These are phyloP conservation scores for Simalia tracyae DNA, from an alignment of 2,797 vertebrate genomes.

Conservation along the genomic window DNA sequence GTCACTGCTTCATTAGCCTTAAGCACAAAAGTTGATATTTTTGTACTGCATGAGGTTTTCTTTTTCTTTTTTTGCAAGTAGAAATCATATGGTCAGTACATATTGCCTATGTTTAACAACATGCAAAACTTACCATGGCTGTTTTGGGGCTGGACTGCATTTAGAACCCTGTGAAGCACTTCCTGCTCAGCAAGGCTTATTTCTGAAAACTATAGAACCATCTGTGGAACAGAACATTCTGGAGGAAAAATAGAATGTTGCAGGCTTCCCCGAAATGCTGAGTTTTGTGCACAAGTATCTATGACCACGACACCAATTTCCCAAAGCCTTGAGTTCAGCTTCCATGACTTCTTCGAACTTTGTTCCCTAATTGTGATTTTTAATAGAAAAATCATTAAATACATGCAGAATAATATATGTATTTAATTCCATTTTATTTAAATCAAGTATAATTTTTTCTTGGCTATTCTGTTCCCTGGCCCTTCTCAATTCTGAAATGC, in stretches of 20 bases:
- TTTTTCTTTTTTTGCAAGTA: background rate
- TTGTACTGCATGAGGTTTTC: background rate
- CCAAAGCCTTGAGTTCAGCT: background rate
- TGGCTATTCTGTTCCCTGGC: background rate
- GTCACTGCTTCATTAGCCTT: background rate
- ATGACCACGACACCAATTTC: background rate
- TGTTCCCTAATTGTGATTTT: background rate
- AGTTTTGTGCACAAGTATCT: background rate
- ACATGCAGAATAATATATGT: background rate
- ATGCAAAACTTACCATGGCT: background rate
- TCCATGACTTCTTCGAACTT: background rate
- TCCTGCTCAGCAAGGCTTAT: background rate
- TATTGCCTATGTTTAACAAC: background rate
- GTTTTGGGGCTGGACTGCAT: background rate
- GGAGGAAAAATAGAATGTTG: background rate
- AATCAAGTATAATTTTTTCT: background rate
- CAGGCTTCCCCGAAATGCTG: background rate
- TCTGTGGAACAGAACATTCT: background rate
- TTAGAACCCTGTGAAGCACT: background rate
- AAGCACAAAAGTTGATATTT: background rate
- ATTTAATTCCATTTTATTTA: background rate
- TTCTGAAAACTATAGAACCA: background rate
- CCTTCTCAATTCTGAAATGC: background rate
- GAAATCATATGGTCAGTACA: background rate
- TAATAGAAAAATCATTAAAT: background rate